phyloP scores from a whole-genome alignment of 2,113 vertebrate species.

The Maylandia zebra region DNA sequence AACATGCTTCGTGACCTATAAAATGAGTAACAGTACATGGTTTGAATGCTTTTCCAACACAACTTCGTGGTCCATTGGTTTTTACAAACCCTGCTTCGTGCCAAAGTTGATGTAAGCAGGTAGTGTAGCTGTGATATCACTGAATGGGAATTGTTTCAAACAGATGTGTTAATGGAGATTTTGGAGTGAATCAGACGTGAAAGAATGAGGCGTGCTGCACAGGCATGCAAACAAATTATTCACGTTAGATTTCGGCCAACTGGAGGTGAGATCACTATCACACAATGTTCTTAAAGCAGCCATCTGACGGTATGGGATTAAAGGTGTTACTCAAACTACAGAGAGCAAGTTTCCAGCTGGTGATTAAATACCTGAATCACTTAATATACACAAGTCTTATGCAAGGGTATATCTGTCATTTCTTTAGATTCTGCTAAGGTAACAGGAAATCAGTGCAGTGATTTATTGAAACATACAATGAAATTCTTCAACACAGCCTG shows the following conservation, averaged over 20 bases:
- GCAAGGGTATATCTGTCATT: background rate
- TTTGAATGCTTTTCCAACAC: background rate
- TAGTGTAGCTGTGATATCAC: slow-evolving; percentile 17
- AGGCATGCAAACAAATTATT: slow-evolving; percentile 16
- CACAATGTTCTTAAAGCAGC: background rate
- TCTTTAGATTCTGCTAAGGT: background rate
- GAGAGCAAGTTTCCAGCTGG: background rate
- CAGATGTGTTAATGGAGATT: slow-evolving; percentile 1
- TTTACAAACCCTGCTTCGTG: background rate
- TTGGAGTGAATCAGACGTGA: slow-evolving; percentile 3
- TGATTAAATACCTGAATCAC: background rate
- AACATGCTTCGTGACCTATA: background rate
- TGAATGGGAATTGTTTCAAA: slow-evolving; percentile 6
- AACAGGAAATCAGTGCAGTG: background rate
- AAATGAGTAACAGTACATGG: background rate
- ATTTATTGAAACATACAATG: background rate
- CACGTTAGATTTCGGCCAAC: background rate
- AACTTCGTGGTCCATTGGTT: slow-evolving; percentile 2
- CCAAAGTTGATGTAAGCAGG: slow-evolving; percentile 26
- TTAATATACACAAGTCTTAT: background rate
- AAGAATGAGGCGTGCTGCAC: slow-evolving; percentile 1
- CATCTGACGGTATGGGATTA: background rate
- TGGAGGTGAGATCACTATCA: slow-evolving; percentile 24
- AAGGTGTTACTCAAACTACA: background rate
- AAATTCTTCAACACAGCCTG: background rate